Evolutionary conservation across 2,888 invertebrate genomes (phyloP), one percentile per base, ranked within the genome.

Genomic region (Pristionchus arcanus): DNA sequence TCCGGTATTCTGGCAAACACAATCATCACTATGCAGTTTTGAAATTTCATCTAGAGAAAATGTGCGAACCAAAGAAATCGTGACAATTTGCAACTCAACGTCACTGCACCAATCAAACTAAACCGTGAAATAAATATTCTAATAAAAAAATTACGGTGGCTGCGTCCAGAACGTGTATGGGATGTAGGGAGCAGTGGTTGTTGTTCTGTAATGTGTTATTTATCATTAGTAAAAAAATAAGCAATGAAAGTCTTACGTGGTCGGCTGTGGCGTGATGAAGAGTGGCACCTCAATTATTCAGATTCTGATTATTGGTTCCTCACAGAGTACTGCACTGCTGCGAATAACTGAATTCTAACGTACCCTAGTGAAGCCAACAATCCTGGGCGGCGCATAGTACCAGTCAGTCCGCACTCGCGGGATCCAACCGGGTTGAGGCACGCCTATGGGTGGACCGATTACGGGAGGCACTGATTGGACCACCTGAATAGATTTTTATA

Each of bases 331-430:
- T n/a, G n/a, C n/a, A n/a, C n/a, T n/a, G n/a, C n/a, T n/a, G n/a
- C n/a, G n/a, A n/a, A n/a, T n/a, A n/a, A n/a, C n/a, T n/a, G n/a
- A n/a, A n/a, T n/a, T n/a, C n/a, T n/a, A n/a, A n/a, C 84, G 11
- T 34, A 85, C 84, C 59, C 84, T 85, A 7, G 84, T 85, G 59
- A 85, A 85, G 2, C 84, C 84, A 34, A 85, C 84, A 34, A 85
- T 85, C 84, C 84, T 28, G 9, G 84, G 84, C n/a, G 84, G 84
- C 19, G 37, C 49, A 15, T 85, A 85, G 84, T 85, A 85, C 84
- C 84, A 85, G n/a, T 85, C 84, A 2, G 84, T 85, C 15, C 84
- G 9, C 25, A 85, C 84, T 21, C 84, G 21, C 53, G 84, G 59
- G 13, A 59, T 34, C 59, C 59, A 85, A 2, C 55, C 55, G 16